phyloP scores from a whole-genome alignment of 2,113 vertebrate genomes.

The Eolophus roseicapilla region DNA sequence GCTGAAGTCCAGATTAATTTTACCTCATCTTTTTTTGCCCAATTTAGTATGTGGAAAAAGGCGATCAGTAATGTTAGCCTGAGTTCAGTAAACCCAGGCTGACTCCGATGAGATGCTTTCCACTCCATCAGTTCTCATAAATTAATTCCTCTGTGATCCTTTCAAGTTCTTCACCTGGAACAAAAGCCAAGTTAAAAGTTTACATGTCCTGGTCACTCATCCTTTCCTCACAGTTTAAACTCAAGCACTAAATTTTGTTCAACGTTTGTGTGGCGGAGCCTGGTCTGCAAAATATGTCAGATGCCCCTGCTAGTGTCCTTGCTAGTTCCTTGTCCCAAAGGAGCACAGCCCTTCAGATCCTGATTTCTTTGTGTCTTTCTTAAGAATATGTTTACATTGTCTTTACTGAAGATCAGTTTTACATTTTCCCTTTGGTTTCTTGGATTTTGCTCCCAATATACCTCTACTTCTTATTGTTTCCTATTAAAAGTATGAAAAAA shows the following conservation, averaged over 20 bases:
- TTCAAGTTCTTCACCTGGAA: constrained; percentile 52
- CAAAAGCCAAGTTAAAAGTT: constrained; percentile 56
- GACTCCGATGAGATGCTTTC: neutral
- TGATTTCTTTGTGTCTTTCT: neutral
- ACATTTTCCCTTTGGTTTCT: neutral
- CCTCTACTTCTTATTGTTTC: neutral
- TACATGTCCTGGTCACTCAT: neutral
- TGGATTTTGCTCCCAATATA: neutral
- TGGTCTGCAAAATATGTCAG: neutral
- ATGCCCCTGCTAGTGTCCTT: neutral
- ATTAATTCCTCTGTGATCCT: constrained; percentile 48
- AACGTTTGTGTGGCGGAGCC: neutral
- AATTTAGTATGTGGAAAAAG: constrained; percentile 27
- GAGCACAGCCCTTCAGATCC: neutral
- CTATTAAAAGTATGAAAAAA: neutral
- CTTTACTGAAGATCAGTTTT: neutral
- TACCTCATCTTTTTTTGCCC: constrained; percentile 30
- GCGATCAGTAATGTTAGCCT: neutral
- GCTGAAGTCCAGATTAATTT: constrained; percentile 60
- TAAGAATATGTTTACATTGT: neutral
- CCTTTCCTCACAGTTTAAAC: neutral
- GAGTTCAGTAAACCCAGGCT: neutral
- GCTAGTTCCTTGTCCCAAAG: neutral
- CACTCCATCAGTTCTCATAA: constrained; percentile 51
- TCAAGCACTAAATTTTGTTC: neutral